phyloP scores from a whole-genome alignment of 1,140 invertebrate species.

The Drosophila kanapiae region DNA sequence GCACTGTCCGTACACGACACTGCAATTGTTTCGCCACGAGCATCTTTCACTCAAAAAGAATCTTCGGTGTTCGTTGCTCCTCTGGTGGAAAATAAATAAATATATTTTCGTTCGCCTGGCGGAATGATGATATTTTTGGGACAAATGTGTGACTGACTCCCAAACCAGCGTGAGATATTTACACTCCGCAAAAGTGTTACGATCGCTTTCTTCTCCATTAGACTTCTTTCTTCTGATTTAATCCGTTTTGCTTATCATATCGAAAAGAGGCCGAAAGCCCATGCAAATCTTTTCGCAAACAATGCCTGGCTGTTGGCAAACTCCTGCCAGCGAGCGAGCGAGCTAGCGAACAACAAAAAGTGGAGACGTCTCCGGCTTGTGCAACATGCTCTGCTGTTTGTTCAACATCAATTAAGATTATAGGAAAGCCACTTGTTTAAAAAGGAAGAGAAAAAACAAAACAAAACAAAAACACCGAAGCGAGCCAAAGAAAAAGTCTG shows the following conservation, averaged over 20 bases:
- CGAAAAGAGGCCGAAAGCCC: constrained; percentile 10
- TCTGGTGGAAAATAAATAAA: constrained; percentile 39
- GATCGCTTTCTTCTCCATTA: constrained; percentile 11
- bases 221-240: constrained; percentile 15
- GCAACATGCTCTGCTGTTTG: constrained; percentile 50
- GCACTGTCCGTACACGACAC: constrained; percentile 36
- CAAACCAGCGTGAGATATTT: constrained; percentile 33
- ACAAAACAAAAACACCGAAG: constrained; percentile 15
- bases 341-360: constrained; percentile 27
- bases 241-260: constrained; percentile 30
- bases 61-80: constrained; percentile 31
- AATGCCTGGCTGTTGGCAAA: constrained; percentile 28
- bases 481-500: constrained; percentile 46
- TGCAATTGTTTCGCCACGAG: constrained; percentile 53
- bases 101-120: constrained; percentile 38
- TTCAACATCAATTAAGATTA: constrained; percentile 62
- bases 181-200: constrained; percentile 36
- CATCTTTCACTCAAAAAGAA: constrained; percentile 53
- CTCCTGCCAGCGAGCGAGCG: constrained; percentile 1
- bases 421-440: constrained; percentile 50
- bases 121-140: constrained; percentile 51
- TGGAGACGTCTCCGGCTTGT: constrained; percentile 36
- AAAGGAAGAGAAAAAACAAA: background rate
- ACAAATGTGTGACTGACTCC: constrained; percentile 40
- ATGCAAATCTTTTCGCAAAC: constrained; percentile 41